These are phyloP conservation scores for Notodonta ziczac DNA, from an alignment of 2,888 invertebrate species.

Conservation along the genomic window DNA sequence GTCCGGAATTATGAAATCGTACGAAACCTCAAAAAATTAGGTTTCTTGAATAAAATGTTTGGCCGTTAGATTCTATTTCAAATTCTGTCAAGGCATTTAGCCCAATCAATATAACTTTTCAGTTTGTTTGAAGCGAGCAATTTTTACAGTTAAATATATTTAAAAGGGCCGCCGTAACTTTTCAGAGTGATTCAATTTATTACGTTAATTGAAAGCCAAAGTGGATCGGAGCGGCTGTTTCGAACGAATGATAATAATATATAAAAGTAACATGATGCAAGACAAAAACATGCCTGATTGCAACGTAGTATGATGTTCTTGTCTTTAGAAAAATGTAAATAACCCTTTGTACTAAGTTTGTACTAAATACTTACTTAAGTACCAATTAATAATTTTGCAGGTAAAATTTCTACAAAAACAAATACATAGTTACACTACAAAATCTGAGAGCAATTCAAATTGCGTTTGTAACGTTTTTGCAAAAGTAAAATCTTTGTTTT, in stretches of 20 bases:
- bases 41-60: background rate
- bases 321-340: too few relatives aligned
- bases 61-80: slow-evolving; percentile 10
- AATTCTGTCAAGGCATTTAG: slow-evolving; percentile 18
- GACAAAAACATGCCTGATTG: too few relatives aligned
- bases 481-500: slow-evolving; percentile 16
- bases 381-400: too few relatives aligned
- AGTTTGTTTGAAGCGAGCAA: slow-evolving; percentile 10
- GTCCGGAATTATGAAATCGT: too few relatives aligned
- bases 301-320: too few relatives aligned
- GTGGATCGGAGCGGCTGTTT: slow-evolving; percentile 14
- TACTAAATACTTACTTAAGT: too few relatives aligned
- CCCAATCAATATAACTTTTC: slow-evolving; percentile 19
- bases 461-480: slow-evolving; percentile 18
- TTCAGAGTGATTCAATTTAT: slow-evolving; percentile 29
- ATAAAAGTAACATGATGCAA: too few relatives aligned
- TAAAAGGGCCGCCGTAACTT: slow-evolving; percentile 16
- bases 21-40: too few relatives aligned
- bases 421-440: too few relatives aligned
- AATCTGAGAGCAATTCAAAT: too few relatives aligned
- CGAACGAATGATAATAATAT: background rate
- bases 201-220: slow-evolving; percentile 27
- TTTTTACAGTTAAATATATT: slow-evolving; percentile 22
- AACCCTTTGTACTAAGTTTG: too few relatives aligned
- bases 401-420: too few relatives aligned